Evolutionary conservation across 2,797 vertebrate species (phyloP).

Genomic region (Phyllotis vaccarum): DNA sequence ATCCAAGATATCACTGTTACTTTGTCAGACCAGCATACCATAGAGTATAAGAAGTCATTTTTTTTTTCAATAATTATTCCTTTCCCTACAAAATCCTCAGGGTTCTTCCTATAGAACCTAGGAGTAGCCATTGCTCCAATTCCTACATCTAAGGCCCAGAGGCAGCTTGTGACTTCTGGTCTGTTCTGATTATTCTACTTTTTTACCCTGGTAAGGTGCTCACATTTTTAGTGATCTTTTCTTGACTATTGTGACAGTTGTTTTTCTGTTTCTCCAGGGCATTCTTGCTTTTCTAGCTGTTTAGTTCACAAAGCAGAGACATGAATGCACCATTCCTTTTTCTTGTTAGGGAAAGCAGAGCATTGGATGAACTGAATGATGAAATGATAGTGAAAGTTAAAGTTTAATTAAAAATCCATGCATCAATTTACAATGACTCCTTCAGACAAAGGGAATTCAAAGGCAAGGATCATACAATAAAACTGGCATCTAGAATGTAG

Average conservation of each 20-base stretch:
- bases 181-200: background rate
- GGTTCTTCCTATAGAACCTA: background rate
- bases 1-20: background rate
- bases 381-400: background rate
- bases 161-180: background rate
- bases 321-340: background rate
- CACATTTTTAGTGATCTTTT: background rate
- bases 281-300: background rate
- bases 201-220: background rate
- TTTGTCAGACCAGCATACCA: background rate
- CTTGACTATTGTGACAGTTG: background rate
- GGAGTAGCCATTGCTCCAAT: background rate
- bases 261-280: background rate
- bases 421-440: background rate
- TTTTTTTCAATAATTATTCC: background rate
- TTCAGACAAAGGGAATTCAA: background rate
- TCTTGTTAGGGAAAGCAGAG: background rate
- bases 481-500: background rate
- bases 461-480: background rate
- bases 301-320: background rate
- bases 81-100: background rate
- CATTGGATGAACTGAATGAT: background rate
- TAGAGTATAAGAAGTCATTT: background rate
- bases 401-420: background rate
- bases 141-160: background rate